Evolutionary conservation across 1,140 invertebrate genomes (phyloP).

Genomic region (Solen grandis): DNA sequence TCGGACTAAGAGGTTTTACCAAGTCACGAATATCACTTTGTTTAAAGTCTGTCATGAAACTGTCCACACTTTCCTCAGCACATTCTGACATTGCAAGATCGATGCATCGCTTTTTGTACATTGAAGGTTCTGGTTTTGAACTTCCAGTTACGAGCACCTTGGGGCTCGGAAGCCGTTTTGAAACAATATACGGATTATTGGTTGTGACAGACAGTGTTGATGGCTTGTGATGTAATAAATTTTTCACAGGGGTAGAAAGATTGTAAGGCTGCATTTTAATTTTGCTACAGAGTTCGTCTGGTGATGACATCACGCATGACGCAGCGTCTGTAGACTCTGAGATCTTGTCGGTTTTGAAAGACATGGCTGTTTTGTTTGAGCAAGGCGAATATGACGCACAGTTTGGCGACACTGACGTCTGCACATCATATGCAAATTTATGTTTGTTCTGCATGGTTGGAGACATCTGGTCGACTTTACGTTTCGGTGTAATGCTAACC

Average conservation of each 20-base stretch:
- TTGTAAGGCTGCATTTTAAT: too few relatives aligned
- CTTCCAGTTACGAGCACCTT: slow-evolving; percentile 70
- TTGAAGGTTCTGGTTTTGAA: slow-evolving; percentile 42
- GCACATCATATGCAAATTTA: too few relatives aligned
- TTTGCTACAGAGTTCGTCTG: too few relatives aligned
- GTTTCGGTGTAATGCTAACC: slow-evolving; percentile 46
- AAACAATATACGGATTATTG: slow-evolving; percentile 17
- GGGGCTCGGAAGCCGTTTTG: slow-evolving; percentile 69
- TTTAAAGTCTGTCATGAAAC: slow-evolving; percentile 35
- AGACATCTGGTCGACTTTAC: slow-evolving; percentile 43
- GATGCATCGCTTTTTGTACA: slow-evolving; percentile 64
- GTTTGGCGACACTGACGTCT: too few relatives aligned
- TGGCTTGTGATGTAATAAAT: slow-evolving; percentile 26
- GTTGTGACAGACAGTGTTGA: slow-evolving; percentile 12
- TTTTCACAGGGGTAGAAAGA: neutral
- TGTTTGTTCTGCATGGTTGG: slow-evolving; percentile 35
- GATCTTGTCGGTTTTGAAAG: too few relatives aligned
- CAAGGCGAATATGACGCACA: too few relatives aligned
- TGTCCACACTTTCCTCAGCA: slow-evolving; percentile 32
- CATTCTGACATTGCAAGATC: slow-evolving; percentile 54
- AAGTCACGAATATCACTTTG: slow-evolving; percentile 54
- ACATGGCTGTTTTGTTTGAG: too few relatives aligned
- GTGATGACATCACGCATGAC: too few relatives aligned
- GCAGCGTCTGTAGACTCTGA: too few relatives aligned
- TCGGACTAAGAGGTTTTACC: slow-evolving; percentile 63